phyloP scores from a whole-genome alignment of 2,888 invertebrate species.

The Adineta ricciae region DNA sequence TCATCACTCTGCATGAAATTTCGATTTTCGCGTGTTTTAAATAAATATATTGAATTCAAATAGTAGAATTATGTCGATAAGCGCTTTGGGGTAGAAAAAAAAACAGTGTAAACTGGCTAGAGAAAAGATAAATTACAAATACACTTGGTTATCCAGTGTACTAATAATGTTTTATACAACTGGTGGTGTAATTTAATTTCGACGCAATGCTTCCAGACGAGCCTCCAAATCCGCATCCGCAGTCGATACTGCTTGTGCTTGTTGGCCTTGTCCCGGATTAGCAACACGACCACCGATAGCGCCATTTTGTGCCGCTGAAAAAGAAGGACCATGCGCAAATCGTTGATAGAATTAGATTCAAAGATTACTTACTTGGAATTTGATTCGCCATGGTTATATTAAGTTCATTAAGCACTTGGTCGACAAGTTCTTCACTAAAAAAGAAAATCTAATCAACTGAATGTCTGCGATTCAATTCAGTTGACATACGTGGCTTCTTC shows the following conservation, averaged over 20 bases:
- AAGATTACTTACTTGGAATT: slow-evolving; percentile 35
- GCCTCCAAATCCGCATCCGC: slow-evolving; percentile 95
- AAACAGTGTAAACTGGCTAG: background rate
- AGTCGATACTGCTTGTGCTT: slow-evolving; percentile 45
- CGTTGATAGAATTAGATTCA: no score
- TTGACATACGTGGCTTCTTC: slow-evolving; percentile 76
- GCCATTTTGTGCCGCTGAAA: slow-evolving; percentile 62
- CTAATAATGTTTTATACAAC: background rate
- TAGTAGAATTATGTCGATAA: background rate
- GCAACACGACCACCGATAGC: slow-evolving; percentile 39
- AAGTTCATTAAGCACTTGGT: slow-evolving; percentile 90
- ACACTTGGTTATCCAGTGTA: background rate
- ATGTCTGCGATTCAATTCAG: background rate
- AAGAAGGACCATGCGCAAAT: no score
- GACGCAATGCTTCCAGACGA: slow-evolving; percentile 79
- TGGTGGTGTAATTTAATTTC: slow-evolving; percentile 56
- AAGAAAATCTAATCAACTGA: slow-evolving; percentile 33
- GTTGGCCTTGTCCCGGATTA: slow-evolving; percentile 32
- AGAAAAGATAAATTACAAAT: background rate
- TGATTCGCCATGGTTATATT: slow-evolving; percentile 87
- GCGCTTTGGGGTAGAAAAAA: background rate
- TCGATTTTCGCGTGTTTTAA: no score
- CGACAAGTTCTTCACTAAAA: slow-evolving; percentile 69
- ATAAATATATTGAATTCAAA: background rate
- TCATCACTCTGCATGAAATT: no score